A percentile compares a stretch with the other conserved stretches of the same genome.
Evolutionary conservation across 2,888 invertebrate species (phyloP).

Genomic region (Rutpela maculata): DNA sequence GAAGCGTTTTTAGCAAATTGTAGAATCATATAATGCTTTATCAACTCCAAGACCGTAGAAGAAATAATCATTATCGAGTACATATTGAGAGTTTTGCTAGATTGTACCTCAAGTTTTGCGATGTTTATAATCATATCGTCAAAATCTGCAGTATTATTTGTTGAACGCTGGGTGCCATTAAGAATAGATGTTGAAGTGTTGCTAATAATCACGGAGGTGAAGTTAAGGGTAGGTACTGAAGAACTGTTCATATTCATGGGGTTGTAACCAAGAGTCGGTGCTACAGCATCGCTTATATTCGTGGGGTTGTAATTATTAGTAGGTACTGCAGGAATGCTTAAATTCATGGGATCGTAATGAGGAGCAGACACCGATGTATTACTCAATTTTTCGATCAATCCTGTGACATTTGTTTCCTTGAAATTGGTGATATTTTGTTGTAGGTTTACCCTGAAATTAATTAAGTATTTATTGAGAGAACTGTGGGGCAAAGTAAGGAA

Average conservation of each 20-base stretch:
- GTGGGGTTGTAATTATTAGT: not conserved
- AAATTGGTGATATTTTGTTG: conserved; percentile 53
- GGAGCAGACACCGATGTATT: not conserved
- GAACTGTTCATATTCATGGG: no score
- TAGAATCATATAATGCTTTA: conserved; percentile 60
- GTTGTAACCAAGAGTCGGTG: no score
- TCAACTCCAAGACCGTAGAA: conserved; percentile 59
- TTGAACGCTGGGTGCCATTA: not conserved
- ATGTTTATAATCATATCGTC: conserved; percentile 41
- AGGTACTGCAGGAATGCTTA: not conserved
- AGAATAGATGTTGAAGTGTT: not conserved
- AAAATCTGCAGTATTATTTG: not conserved
- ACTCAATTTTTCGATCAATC: not conserved
- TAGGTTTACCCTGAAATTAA: conserved; percentile 58
- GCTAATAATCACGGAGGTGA: not conserved
- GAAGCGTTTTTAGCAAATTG: conserved; percentile 61
- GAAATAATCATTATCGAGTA: conserved; percentile 62
- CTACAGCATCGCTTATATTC: not conserved
- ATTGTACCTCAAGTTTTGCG: conserved; percentile 42
- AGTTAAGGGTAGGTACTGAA: no score
- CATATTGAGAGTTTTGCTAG: conserved; percentile 54
- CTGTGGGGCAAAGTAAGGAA: no score
- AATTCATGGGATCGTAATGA: not conserved
- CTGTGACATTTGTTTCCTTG: conserved; percentile 14
- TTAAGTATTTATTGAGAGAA: no score